phyloP scores from a whole-genome alignment of 1,140 invertebrate species.

The Scaptomyza hsui region DNA sequence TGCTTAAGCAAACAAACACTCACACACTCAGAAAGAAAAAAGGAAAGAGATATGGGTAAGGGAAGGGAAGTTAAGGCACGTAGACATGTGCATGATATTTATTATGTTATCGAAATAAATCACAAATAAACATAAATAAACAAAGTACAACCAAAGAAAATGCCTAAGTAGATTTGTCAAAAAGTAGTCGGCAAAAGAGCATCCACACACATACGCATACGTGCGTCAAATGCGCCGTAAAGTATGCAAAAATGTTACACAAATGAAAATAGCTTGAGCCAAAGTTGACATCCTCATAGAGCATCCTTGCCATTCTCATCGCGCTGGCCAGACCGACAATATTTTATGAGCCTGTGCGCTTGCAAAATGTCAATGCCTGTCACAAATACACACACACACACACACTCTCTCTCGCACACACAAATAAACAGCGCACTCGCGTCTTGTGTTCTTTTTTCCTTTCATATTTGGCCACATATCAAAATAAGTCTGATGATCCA shows the following conservation, averaged over 20 bases:
- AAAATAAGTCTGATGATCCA: constrained; percentile 82
- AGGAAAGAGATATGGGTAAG: no score
- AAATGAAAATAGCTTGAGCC: constrained; percentile 79
- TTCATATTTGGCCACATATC: constrained; percentile 71
- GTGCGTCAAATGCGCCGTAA: constrained; percentile 74
- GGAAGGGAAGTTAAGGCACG: constrained; percentile 4
- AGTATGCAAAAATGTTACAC: constrained; percentile 80
- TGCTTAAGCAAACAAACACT: constrained; percentile 2
- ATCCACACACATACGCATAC: constrained; percentile 41
- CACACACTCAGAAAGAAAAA: not conserved
- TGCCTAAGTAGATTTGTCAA: constrained; percentile 81
- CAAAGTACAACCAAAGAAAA: constrained; percentile 71
- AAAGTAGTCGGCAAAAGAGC: constrained; percentile 66
- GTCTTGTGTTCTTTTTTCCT: not conserved
- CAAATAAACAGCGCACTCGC: constrained; percentile 2
- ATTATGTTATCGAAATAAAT: constrained; percentile 83
- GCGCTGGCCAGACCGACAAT: constrained; percentile 57
- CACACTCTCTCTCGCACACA: constrained; percentile 6
- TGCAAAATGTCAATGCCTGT: constrained; percentile 76
- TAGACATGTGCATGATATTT: constrained; percentile 52
- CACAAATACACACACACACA: constrained; percentile 22
- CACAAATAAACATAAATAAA: constrained; percentile 83
- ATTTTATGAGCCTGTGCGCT: constrained; percentile 71
- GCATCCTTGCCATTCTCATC: not conserved
- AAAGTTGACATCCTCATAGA: constrained; percentile 58